Base-by-base conservation (phyloP, 1,140 invertebrate species). In the Leptoteleia sp. region DNA sequence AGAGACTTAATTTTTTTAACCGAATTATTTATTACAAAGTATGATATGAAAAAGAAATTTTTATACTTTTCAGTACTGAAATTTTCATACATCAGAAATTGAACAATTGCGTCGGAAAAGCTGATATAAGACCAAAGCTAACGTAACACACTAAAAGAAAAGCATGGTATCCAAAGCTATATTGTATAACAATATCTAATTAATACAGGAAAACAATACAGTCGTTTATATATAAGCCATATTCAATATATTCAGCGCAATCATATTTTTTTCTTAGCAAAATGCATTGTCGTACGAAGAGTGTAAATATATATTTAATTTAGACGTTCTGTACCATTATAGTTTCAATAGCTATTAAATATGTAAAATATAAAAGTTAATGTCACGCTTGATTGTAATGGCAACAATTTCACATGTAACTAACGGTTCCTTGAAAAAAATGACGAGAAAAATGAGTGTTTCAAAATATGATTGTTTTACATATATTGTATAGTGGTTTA, bases 71-170 rank as follows among this genome's bases (percentile, higher is more conserved):
- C 19, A 22, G 19, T 5, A 22, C 19, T 22, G n/a, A 22, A 2
- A 22, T 22, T 22, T 22, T 22, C 5, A 3, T 22, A 22, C n/a
- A n/a, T n/a, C 19, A 35, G 13, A 35, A 35, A 17, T 40, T 40
- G 15, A 40, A 42, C 3, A 42, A 12, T 4, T 35, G 11, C 33
- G 11, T 35, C 33, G 33, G 33, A 35, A 35, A 47, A 45, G 17
- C 55, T 45, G 42, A 61, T n/a, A 6, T 13, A 50, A 64, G 59
- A 64, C 59, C 59, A 64, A 64, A 64, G 59, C 35, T 64, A 64
- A 40, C 55, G 35, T 35, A 11, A 59, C 29, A 59, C 31, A 31
- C 43, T 40, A 35, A 1, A 16, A 37, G 11, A 47, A 64, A 64
- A 50, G 17, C 12, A 31, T 43, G 38, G 27, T 57, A 50, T 35